Percentiles rank a stretch among this genome's conserved stretches.
Conservation (phyloP, 2,888 invertebrate genomes). For the Aspidiotus rigidus region DNA sequence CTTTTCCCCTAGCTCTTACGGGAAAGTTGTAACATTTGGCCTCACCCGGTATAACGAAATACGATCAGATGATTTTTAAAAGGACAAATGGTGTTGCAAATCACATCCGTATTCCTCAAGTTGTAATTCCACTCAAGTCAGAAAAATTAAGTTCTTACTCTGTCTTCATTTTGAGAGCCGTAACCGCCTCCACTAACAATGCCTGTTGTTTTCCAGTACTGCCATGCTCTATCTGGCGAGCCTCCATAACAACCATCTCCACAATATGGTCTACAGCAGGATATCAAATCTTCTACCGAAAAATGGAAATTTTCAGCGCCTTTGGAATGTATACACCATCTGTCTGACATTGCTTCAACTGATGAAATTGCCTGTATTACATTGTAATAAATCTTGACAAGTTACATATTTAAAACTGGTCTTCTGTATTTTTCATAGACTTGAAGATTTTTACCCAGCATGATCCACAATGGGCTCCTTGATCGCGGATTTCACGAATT, state of each 20-base stretch:
- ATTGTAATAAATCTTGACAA: no score
- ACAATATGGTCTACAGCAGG: slow-evolving; percentile 73
- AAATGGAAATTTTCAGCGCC: slow-evolving; percentile 62
- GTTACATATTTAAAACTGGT: no score
- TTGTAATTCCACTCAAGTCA: no score
- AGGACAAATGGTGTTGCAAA: no score
- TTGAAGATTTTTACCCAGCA: slow-evolving; percentile 63
- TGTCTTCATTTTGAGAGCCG: slow-evolving; percentile 56
- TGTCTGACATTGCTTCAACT: slow-evolving; percentile 83
- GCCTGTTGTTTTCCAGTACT: slow-evolving; percentile 72
- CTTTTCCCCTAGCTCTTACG: no score
- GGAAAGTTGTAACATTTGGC: no score
- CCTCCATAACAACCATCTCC: slow-evolving; percentile 77
- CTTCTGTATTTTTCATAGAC: no score
- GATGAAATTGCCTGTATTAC: no score
- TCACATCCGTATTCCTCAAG: no score
- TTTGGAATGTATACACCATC: slow-evolving; percentile 71
- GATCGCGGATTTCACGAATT: slow-evolving; percentile 71
- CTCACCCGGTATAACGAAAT: no score
- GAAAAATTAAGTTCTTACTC: no score
- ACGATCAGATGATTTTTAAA: no score
- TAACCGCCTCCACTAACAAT: slow-evolving; percentile 81
- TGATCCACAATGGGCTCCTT: slow-evolving; percentile 83
- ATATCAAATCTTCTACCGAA: slow-evolving; percentile 74
- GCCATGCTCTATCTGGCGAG: slow-evolving; percentile 73